These are phyloP conservation scores for Mythimna ferrago DNA, from an alignment of 2,888 invertebrate species.

Conservation along the genomic window DNA sequence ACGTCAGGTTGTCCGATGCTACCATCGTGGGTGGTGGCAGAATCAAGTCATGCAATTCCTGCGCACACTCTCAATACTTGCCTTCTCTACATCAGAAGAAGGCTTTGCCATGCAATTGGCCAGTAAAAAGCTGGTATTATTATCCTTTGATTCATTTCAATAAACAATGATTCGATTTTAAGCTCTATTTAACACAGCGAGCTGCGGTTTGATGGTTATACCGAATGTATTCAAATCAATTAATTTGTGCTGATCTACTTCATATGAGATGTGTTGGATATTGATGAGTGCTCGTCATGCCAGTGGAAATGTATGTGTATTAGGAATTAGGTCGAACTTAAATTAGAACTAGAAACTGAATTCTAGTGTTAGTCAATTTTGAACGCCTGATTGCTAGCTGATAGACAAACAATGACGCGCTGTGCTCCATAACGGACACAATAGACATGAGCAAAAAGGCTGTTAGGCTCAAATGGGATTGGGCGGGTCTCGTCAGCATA, in stretches of 20 bases:
- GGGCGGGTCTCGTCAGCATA: too few relatives aligned
- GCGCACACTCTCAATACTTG: too few relatives aligned
- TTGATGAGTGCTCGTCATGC: background rate
- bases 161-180: constrained; percentile 19
- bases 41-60: too few relatives aligned
- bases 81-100: too few relatives aligned
- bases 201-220: constrained; percentile 9
- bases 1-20: too few relatives aligned
- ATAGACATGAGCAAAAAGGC: too few relatives aligned
- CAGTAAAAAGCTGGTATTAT: too few relatives aligned
- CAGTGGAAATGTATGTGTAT: background rate
- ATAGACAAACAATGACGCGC: too few relatives aligned
- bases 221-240: constrained; percentile 18
- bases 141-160: background rate
- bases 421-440: too few relatives aligned
- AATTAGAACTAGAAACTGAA: background rate
- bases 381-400: background rate
- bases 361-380: background rate
- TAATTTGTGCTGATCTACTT: constrained; percentile 24
- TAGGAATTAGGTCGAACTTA: background rate
- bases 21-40: too few relatives aligned
- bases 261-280: constrained; percentile 5
- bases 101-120: too few relatives aligned
- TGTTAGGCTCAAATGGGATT: too few relatives aligned
- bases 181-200: constrained; percentile 4